Evolutionary conservation across 2,113 vertebrate genomes (phyloP), one percentile per base, ranked within the genome.

Genomic region (Cebidichthys violaceus): DNA sequence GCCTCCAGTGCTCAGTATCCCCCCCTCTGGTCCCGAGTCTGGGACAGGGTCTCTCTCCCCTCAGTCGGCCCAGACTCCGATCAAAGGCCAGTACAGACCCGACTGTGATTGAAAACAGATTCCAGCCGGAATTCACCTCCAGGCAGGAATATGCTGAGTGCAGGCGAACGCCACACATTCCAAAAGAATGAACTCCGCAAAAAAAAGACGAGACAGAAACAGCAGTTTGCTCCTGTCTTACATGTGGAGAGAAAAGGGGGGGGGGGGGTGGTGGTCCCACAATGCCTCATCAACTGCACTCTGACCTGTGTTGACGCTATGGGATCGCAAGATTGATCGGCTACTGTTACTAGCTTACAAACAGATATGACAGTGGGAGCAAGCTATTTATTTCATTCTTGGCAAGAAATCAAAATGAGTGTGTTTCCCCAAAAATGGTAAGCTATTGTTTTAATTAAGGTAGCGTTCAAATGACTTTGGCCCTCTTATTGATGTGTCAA

Each of bases 21-120:
- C 50, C 18, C 50, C 50, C n/a, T n/a, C 3, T 55, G 54, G 29
- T 82, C 24, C 27, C 20, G 35, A 37, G 57, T 47, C 67, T 37
- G 73, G 67, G 65, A 41, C 81, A 41, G 66, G 78, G 31, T 81
- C 86, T 24, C 9, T 69, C 68, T 57, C 61, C 60, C 55, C 27
- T 69, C 55, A 3, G 60, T 22, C 18, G 2, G 68, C 17, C 62
- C 77, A 80, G 57, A 68, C 50, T 70, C 64, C n/a, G 80, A 90
- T 87, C 75, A 88, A 88, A 89, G 85, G 11, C 79, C 37, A 54
- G 80, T 15, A 39, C 70, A 37, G 70, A 66, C 82, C 39, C 33
- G 37, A 50, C 60, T 39, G 20, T 85, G 85, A 93, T 70, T 86
- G 83, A 89, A 92, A 92, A 82, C 92, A 94, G 84, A 90, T 55